These are phyloP conservation scores for Serilophus lunatus DNA, from an alignment of 2,113 vertebrate genomes.

Conservation along the genomic window DNA sequence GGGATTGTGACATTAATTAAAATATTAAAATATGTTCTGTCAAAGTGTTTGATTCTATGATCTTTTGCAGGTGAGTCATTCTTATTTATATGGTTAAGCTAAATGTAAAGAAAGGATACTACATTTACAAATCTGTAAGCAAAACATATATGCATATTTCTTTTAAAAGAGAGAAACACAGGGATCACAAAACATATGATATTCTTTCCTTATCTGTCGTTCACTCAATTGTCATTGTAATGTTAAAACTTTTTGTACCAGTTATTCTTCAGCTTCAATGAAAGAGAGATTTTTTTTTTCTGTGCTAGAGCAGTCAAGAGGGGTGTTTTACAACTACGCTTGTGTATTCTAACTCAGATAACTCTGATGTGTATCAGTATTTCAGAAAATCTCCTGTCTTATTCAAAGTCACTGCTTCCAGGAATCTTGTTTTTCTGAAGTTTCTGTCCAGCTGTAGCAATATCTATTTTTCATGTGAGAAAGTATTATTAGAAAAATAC, in stretches of 20 bases:
- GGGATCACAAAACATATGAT: conserved; percentile 1
- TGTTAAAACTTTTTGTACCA: not conserved
- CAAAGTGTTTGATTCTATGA: not conserved
- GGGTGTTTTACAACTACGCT: not conserved
- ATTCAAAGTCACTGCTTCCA: not conserved
- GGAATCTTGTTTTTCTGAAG: not conserved
- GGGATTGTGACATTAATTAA: not conserved
- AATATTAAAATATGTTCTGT: conserved; percentile 5
- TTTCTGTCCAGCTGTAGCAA: not conserved
- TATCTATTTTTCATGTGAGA: not conserved
- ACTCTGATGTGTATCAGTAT: not conserved
- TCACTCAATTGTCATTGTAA: not conserved
- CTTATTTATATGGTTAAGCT: conserved; percentile 27
- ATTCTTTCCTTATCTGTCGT: conserved; percentile 10
- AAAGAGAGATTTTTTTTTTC: not conserved
- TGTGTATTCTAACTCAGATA: not conserved
- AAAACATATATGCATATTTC: not conserved
- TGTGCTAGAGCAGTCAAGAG: not conserved
- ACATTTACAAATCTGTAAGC: conserved; percentile 65
- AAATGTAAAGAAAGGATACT: conserved; percentile 51
- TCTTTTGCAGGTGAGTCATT: not conserved
- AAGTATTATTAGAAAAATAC: not conserved
- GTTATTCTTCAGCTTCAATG: not conserved
- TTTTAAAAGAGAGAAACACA: not conserved
- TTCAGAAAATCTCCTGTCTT: not conserved